Evolutionary conservation across 2,888 invertebrate genomes (phyloP), one percentile per base, ranked within the genome.

Genomic region (Melieria omissa): DNA sequence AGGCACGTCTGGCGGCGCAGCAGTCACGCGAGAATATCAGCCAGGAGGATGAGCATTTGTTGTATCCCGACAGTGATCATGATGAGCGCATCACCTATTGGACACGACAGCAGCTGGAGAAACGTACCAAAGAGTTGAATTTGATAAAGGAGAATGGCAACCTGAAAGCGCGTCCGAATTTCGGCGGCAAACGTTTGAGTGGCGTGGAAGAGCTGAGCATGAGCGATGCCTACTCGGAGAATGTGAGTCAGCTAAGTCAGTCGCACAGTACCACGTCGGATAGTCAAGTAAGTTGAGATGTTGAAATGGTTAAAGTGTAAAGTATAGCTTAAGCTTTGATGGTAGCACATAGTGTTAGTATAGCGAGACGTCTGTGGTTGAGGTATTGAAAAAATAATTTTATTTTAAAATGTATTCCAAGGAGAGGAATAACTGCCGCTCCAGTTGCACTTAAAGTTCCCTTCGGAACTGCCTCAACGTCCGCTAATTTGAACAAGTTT

Each of bases 261-360:
- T 93, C 93, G 74, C 91, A 91, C 82, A 93, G 93, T 84, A 92
- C 93, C 79, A 93, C 93, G 76, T 92, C 93, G 66, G 93, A 92
- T 81, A 93, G 93, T 85, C 93, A 93, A 89, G 93, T 93, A 87
- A 88, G 80, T 77, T 45, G 55, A 29, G 29, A 29, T 29, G 29
- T 29, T 29, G 29, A 29, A 29, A 29, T 29, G 29, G 29, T 29
- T 29, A 29, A 29, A 29, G 29, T 29, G 29, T 29, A 29, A 29
- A 29, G 29, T 29, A 2, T 29, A 29, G 29, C 2, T 29, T 29
- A 29, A 29, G 29, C 2, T 29, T 1, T 29, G 29, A 29, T 29
- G 29, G 29, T 29, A 29, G 29, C 2, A 29, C 29, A 29, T 29
- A 29, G 29, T 3, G 29, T 29, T 29, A 29, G 29, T 3, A 29